Conservation (phyloP, 2,113 vertebrate genomes). For the Montifringilla adamsi region DNA sequence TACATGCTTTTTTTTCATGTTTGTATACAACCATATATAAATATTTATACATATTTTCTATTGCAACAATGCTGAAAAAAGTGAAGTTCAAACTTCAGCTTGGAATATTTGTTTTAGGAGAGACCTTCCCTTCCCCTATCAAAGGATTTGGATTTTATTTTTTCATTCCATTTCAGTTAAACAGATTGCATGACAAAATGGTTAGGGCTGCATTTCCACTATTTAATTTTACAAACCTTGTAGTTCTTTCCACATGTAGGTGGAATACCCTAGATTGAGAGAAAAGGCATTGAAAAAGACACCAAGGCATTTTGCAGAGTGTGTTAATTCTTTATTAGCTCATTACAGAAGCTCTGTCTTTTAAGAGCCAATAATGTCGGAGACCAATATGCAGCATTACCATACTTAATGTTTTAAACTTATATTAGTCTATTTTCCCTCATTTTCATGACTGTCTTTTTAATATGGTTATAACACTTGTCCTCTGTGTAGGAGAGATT, state of each 20-base stretch:
- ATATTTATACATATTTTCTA: neutral
- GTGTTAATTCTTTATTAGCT: neutral
- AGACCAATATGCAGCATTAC: neutral
- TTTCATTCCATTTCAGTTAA: neutral
- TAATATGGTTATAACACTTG: neutral
- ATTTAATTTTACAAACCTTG: neutral
- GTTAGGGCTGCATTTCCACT: neutral
- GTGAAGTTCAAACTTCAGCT: neutral
- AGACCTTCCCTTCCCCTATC: fast-evolving
- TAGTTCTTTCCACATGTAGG: neutral
- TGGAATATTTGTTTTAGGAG: neutral
- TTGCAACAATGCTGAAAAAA: neutral
- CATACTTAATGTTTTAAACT: neutral
- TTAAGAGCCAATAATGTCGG: neutral
- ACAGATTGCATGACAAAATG: neutral
- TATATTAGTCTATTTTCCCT: neutral
- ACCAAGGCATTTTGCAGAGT: neutral
- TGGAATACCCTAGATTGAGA: neutral
- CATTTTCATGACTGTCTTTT: neutral
- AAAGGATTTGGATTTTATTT: neutral
- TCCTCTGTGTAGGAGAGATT: neutral
- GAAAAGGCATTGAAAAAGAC: neutral
- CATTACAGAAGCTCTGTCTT: neutral
- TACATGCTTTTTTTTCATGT: neutral
- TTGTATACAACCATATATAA: fast-evolving